These are phyloP conservation scores for Cephus runcator DNA, from an alignment of 2,888 invertebrate genomes.

Conservation along the genomic window DNA sequence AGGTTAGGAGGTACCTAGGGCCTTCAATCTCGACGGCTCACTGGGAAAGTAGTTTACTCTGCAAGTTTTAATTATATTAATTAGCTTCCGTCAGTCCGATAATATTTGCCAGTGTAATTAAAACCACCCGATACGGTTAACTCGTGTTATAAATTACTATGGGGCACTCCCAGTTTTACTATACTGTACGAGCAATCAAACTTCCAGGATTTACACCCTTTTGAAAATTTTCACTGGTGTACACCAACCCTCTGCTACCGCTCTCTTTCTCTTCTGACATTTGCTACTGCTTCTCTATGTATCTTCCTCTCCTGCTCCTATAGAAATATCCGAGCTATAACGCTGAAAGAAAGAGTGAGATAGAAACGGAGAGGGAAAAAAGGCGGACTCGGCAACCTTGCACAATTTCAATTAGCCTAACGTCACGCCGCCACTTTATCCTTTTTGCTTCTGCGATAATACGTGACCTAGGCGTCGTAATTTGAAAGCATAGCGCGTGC, in stretches of 20 bases:
- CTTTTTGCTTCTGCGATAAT: too few relatives aligned
- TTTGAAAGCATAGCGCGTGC: not conserved
- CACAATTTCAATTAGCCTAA: constrained; percentile 16
- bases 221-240: not conserved
- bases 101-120: constrained; percentile 54
- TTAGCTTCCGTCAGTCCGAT: constrained; percentile 53
- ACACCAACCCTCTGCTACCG: too few relatives aligned
- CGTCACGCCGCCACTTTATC: not conserved
- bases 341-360: not conserved
- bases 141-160: not conserved
- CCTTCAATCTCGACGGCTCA: not conserved
- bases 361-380: not conserved
- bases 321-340: not conserved
- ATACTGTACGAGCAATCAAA: not conserved
- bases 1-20: not conserved
- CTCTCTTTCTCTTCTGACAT: too few relatives aligned
- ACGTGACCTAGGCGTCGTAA: not conserved
- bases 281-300: not conserved
- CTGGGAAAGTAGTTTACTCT: constrained; percentile 44
- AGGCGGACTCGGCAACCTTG: not conserved
- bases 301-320: not conserved
- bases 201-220: too few relatives aligned
- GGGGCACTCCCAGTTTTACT: not conserved
- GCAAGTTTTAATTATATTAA: constrained; percentile 58
- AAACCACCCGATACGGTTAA: constrained; percentile 27